These are phyloP conservation scores for Acrobasis suavella DNA, from an alignment of 2,888 invertebrate genomes.

Conservation along the genomic window DNA sequence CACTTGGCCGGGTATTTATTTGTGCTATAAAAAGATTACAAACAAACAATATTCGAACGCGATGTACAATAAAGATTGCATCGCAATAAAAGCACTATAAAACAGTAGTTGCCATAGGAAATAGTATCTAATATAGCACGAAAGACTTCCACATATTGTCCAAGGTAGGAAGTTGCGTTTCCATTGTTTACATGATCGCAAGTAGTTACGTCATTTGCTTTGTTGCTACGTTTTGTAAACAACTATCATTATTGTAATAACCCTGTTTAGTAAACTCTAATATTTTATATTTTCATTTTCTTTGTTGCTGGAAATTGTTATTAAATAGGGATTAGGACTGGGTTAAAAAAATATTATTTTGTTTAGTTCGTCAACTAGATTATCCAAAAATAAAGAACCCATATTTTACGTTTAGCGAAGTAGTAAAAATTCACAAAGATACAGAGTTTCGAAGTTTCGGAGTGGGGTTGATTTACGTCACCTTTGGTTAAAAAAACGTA, in stretches of 20 bases:
- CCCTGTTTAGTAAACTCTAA: not conserved
- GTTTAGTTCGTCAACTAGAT: too few species aligned
- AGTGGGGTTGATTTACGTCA: too few species aligned
- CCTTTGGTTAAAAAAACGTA: too few species aligned
- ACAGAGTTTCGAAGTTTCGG: too few species aligned
- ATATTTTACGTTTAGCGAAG: too few species aligned
- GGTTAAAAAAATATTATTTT: too few species aligned
- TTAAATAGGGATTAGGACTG: too few species aligned
- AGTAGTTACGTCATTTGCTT: conserved; percentile 13
- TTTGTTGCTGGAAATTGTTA: not conserved
- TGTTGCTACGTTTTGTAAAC: conserved; percentile 9
- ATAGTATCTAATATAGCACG: conserved; percentile 1
- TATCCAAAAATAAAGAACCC: too few species aligned
- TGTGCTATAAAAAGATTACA: too few species aligned
- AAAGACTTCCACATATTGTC: conserved; percentile 36
- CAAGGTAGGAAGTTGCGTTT: conserved; percentile 30
- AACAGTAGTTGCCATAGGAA: conserved; percentile 12
- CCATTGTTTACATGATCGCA: conserved; percentile 31
- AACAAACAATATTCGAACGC: too few species aligned
- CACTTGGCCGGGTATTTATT: too few species aligned
- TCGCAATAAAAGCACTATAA: conserved; percentile 3
- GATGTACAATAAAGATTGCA: not conserved
- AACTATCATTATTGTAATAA: conserved; percentile 3
- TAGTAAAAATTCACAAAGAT: too few species aligned
- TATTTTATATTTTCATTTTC: not conserved